A percentile compares a stretch with the other conserved stretches of the same genome.
Conservation (phyloP, 35 echinoderm and acorn worm species). For the Amphiura filiformis region DNA sequence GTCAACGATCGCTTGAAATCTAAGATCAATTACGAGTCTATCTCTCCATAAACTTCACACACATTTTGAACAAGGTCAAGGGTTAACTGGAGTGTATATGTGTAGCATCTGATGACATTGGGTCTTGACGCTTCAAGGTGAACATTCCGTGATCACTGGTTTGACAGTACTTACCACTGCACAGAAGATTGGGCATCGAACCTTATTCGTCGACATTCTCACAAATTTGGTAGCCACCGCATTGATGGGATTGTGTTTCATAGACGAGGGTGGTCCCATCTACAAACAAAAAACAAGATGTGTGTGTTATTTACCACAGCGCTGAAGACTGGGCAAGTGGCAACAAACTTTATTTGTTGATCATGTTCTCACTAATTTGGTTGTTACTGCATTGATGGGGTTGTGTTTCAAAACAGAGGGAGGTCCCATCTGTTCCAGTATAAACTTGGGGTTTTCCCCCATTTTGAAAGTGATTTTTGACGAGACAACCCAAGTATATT, state of each 20-base stretch:
- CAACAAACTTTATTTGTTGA: conserved; percentile 98
- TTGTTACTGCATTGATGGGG: conserved; percentile 87
- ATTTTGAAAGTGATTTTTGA: too few species aligned
- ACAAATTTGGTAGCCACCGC: conserved; percentile 95
- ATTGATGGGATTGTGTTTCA: conserved; percentile 85
- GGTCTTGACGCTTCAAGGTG: too few species aligned
- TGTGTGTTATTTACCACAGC: too few species aligned
- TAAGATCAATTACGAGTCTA: too few species aligned
- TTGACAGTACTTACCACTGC: conserved; percentile 97
- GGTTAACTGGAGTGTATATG: too few species aligned
- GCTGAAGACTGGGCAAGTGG: conserved; percentile 88
- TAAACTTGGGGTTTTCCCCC: too few species aligned
- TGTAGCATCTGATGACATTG: too few species aligned
- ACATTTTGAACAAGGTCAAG: too few species aligned
- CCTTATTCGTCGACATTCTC: conserved; percentile 89
- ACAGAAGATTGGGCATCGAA: conserved; percentile 96
- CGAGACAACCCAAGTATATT: too few species aligned
- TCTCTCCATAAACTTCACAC: too few species aligned
- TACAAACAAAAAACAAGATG: conserved; percentile 20
- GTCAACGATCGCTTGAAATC: too few species aligned
- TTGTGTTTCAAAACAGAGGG: conserved; percentile 66
- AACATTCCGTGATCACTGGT: too few species aligned
- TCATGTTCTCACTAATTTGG: conserved; percentile 84
- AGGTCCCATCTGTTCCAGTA: conserved; percentile 60
- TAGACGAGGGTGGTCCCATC: conserved; percentile 50